Evolutionary conservation across 1,140 invertebrate species (phyloP).

Genomic region (Drosophila paulistorum): DNA sequence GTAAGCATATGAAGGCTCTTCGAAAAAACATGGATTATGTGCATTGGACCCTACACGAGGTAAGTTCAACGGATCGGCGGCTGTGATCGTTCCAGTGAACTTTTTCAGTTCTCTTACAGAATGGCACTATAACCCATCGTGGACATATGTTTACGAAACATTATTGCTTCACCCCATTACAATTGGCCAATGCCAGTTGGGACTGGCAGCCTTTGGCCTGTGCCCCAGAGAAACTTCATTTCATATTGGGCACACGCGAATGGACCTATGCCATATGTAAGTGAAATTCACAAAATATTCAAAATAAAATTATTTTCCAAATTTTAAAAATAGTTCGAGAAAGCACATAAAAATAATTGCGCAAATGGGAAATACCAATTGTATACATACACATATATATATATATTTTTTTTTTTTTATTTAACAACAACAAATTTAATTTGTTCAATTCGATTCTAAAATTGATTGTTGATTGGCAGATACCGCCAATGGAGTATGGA

Average conservation of each 20-base stretch:
- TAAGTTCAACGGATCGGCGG: neutral
- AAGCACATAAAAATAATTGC: conserved; percentile 59
- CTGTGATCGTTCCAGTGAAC: too few species aligned
- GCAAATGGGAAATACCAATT: conserved; percentile 18
- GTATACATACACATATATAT: neutral
- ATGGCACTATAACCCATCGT: conserved; percentile 62
- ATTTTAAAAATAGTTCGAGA: conserved; percentile 45
- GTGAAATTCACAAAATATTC: conserved; percentile 30
- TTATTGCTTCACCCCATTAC: conserved; percentile 63
- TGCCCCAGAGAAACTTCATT: conserved; percentile 61
- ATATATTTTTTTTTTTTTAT: neutral
- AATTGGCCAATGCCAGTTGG: conserved; percentile 42
- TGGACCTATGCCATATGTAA: conserved; percentile 81
- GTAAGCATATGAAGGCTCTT: conserved; percentile 62
- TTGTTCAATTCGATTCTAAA: conserved; percentile 10
- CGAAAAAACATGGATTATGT: conserved; percentile 47
- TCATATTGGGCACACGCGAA: conserved; percentile 63
- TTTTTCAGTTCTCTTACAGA: conserved; percentile 32
- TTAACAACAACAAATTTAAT: conserved; percentile 7
- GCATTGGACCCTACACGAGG: conserved; percentile 66
- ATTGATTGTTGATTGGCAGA: conserved; percentile 16
- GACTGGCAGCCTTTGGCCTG: conserved; percentile 72
- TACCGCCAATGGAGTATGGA: conserved; percentile 5
- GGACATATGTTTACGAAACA: conserved; percentile 65
- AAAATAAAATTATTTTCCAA: conserved; percentile 6